Evolutionary conservation across 2,797 vertebrate species (phyloP).

Genomic region (Gambelia wislizenii): DNA sequence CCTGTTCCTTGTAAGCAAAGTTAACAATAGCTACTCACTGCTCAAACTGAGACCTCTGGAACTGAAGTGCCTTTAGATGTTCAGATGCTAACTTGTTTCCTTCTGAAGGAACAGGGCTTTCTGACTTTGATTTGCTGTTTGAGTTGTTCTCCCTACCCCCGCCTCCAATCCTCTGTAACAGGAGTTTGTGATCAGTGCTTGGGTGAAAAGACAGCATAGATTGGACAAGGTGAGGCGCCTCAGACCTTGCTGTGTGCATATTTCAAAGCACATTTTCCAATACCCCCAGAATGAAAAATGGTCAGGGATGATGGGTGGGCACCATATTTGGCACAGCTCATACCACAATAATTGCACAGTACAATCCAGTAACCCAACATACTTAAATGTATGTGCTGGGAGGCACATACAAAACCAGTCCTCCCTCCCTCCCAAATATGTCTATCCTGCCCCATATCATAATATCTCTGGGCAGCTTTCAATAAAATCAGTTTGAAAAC

Average conservation of each 20-base stretch:
- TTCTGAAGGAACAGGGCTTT: slow-evolving; percentile 22
- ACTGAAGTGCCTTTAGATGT: background rate
- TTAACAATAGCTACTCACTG: slow-evolving; percentile 19
- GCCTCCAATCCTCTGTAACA: slow-evolving; percentile 26
- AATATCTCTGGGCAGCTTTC: too few relatives aligned
- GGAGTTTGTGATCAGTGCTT: slow-evolving; percentile 20
- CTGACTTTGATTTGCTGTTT: slow-evolving; percentile 41
- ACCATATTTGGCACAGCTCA: background rate
- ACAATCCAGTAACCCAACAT: background rate
- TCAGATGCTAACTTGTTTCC: background rate
- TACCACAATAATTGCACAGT: background rate
- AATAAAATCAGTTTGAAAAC: too few relatives aligned
- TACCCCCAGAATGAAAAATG: background rate
- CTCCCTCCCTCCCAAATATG: too few relatives aligned
- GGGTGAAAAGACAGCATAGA: slow-evolving; percentile 6
- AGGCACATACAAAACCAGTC: background rate
- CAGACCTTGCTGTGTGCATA: background rate
- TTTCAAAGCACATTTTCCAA: background rate
- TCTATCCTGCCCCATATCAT: too few relatives aligned
- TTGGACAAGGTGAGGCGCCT: fast-evolving
- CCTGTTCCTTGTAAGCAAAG: background rate
- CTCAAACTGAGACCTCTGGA: slow-evolving; percentile 33
- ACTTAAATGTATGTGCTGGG: background rate
- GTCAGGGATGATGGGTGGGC: background rate
- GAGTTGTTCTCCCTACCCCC: slow-evolving; percentile 12